Percentiles rank a stretch among this genome's conserved stretches.
These are phyloP conservation scores for Cydia strobilella DNA, from an alignment of 1,140 invertebrate species.

Conservation along the genomic window DNA sequence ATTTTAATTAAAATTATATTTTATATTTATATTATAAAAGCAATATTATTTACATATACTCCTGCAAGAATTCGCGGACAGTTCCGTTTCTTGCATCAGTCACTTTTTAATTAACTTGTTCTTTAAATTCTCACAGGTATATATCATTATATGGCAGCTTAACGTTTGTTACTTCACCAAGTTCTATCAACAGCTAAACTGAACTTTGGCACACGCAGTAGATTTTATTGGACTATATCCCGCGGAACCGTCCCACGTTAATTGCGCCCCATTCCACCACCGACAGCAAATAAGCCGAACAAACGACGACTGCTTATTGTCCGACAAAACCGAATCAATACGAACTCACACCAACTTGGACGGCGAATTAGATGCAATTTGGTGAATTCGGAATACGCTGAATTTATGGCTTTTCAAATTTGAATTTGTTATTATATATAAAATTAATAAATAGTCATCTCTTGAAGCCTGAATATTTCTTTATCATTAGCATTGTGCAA, in stretches of 20 bases:
- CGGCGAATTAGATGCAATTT: conserved; percentile 23
- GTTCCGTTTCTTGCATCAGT: too few relatives aligned
- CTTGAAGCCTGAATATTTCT: too few relatives aligned
- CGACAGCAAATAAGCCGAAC: conserved; percentile 14
- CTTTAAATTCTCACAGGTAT: neutral
- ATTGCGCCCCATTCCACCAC: neutral
- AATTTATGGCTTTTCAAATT: conserved; percentile 17
- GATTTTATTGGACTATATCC: conserved; percentile 13
- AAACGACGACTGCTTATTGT: conserved; percentile 24
- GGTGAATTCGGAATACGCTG: conserved; percentile 15
- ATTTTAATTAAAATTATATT: too few relatives aligned
- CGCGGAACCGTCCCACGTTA: neutral
- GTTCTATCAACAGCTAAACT: neutral
- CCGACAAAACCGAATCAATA: conserved; percentile 12
- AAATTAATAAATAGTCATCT: neutral
- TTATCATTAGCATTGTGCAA: too few relatives aligned
- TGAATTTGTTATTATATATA: neutral
- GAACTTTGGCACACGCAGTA: neutral
- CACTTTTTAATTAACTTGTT: too few relatives aligned
- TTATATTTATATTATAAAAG: too few relatives aligned
- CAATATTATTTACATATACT: too few relatives aligned
- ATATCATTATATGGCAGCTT: neutral
- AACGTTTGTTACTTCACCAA: neutral
- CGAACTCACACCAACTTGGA: conserved; percentile 17
- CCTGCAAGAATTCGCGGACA: too few relatives aligned